Base-by-base conservation (phyloP, 2,113 vertebrate genomes). In the Hippolais icterina region DNA sequence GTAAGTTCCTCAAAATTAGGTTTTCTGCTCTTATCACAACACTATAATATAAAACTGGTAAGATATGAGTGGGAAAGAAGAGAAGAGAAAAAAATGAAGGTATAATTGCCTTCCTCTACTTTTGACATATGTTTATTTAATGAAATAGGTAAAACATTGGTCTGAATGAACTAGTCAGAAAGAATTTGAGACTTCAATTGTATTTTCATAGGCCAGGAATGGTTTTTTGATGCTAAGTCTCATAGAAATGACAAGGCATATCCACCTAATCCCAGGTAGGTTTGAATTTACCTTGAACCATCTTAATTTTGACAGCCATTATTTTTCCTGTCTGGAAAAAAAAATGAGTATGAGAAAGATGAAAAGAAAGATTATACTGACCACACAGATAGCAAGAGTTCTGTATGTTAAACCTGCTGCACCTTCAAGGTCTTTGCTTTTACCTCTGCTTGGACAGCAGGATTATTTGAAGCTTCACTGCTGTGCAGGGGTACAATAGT, bases 61-160 rank as follows among this genome's bases (percentile, higher is more conserved):
- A 65, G 33, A 78, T n/a, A 17, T 37, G 23, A 15, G 10, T 17
- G 10, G 15, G 21, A 41, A 20, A 41, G 37, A 21, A 41, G 21
- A 29, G 61, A 4, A 25, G 5, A 11, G n/a, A n/a, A 25, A 31
- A 2, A n/a, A 37, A 3, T 6, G 8, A 54, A 24, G 3, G 5
- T 52, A 42, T 37, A 70, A 60, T 61, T 75, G 12, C 1, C 22
- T 60, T 59, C 6, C 3, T 5, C 6, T 35, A 23, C 6, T 65
- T 89, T 41, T 83, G 10, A 64, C 13, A 75, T 56, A 5, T 5
- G 21, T 20, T 61, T 83, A n/a, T 54, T 74, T 86, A 35, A 39
- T 37, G 16, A 50, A 79, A 35, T 3, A 65, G 10, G 8, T 65
- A 35, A 79, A 66, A 11, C 23, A 27, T 15, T 7, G 41, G 14